Percentiles rank a stretch among this genome's conserved stretches.
Conservation (phyloP, 2,797 vertebrate species). For the Chelonia mydas region DNA sequence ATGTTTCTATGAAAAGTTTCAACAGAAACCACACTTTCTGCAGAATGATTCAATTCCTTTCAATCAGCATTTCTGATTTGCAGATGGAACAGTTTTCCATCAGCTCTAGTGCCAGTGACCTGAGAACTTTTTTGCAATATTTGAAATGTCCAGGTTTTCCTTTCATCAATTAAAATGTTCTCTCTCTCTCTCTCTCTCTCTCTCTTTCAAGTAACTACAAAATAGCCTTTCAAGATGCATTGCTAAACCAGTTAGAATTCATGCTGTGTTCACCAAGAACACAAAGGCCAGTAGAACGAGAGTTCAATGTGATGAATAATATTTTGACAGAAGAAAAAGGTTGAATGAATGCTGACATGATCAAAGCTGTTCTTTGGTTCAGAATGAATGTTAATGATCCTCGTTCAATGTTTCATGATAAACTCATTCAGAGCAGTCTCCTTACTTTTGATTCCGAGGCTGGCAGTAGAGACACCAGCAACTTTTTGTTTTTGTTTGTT, state of each 20-base stretch:
- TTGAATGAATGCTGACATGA: background rate
- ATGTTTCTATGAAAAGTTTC: background rate
- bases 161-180: background rate
- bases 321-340: rapidly evolving
- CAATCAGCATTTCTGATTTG: background rate
- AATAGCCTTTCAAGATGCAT: background rate
- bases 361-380: background rate
- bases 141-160: background rate
- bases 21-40: background rate
- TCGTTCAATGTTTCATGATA: background rate
- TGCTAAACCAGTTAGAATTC: background rate
- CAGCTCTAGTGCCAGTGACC: background rate
- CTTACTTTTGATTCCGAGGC: background rate
- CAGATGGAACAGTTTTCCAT: background rate
- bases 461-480: background rate
- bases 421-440: background rate
- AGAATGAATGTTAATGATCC: background rate
- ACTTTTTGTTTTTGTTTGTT: background rate
- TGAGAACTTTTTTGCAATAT: background rate
- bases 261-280: background rate
- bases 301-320: background rate
- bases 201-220: background rate
- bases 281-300: background rate
- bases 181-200: background rate
- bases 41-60: background rate